phyloP scores from a whole-genome alignment of 2,888 invertebrate genomes.

The Cartodere bifasciata region DNA sequence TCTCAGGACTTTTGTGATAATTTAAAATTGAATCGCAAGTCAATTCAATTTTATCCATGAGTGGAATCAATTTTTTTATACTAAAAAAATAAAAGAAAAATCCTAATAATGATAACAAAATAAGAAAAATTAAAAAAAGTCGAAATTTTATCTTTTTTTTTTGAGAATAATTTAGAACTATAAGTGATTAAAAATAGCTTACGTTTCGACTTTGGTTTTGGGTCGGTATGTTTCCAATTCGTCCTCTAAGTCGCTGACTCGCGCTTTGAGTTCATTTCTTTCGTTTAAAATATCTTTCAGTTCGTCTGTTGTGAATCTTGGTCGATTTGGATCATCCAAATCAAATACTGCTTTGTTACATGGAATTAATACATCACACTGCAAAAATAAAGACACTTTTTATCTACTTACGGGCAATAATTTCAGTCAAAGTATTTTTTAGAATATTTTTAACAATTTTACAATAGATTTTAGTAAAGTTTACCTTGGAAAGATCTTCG shows the following conservation, averaged over 20 bases:
- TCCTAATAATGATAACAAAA: slow-evolving; percentile 13
- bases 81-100: slow-evolving; percentile 18
- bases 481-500: slow-evolving; percentile 54
- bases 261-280: slow-evolving; percentile 85
- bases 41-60: slow-evolving; percentile 22
- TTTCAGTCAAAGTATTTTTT: no score
- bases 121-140: slow-evolving; percentile 10
- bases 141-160: not conserved
- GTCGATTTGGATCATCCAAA: slow-evolving; percentile 59
- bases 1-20: slow-evolving; percentile 11
- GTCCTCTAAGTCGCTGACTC: slow-evolving; percentile 86
- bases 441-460: no score
- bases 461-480: not conserved
- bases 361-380: slow-evolving; percentile 38
- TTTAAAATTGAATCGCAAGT: slow-evolving; percentile 20
- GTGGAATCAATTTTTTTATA: slow-evolving; percentile 19
- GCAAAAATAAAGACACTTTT: slow-evolving; percentile 12
- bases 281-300: slow-evolving; percentile 79
- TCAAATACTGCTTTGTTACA: slow-evolving; percentile 47
- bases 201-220: slow-evolving; percentile 39
- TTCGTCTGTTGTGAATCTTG: slow-evolving; percentile 73
- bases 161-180: slow-evolving; percentile 4
- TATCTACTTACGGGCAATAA: no score
- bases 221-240: slow-evolving; percentile 68
- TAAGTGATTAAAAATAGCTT: slow-evolving; percentile 16